Percentiles rank a stretch among this genome's conserved stretches.
phyloP scores from a whole-genome alignment of 2,797 vertebrate genomes.

The Bucorvus abyssinicus region DNA sequence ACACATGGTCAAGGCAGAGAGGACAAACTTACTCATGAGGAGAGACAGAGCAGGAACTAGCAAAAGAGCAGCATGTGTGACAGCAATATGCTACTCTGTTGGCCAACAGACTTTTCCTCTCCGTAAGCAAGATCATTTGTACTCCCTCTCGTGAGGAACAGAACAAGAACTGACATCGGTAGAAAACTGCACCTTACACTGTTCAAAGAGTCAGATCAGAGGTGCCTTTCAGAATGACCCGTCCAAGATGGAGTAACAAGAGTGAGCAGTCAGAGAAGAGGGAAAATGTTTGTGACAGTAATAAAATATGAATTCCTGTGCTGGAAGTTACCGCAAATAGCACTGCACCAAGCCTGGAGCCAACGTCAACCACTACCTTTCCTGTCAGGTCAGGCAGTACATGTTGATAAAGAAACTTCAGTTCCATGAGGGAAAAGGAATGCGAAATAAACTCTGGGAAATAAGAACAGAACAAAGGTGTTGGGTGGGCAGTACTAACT shows the following conservation, averaged over 20 bases:
- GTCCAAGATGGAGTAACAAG: conserved; percentile 39
- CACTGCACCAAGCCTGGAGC: conserved; percentile 91
- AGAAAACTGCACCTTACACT: background rate
- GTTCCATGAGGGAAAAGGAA: conserved; percentile 89
- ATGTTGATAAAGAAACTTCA: conserved; percentile 89
- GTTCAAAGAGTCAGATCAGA: background rate
- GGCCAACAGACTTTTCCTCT: conserved; percentile 30
- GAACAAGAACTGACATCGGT: background rate
- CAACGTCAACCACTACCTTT: conserved; percentile 87
- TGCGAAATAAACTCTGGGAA: conserved; percentile 91
- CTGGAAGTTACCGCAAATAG: conserved; percentile 87
- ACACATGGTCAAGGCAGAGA: conserved; percentile 25
- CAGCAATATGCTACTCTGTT: conserved; percentile 36
- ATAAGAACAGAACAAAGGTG: conserved; percentile 64
- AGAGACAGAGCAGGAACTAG: conserved; percentile 10
- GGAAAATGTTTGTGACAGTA: conserved; percentile 64
- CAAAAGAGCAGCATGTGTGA: conserved; percentile 32
- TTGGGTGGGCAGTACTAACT: conserved; percentile 51
- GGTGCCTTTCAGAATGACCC: conserved; percentile 7
- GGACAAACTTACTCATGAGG: background rate
- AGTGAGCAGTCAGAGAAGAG: conserved; percentile 41
- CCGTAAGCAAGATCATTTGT: background rate
- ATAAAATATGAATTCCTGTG: conserved; percentile 62
- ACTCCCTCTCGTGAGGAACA: background rate
- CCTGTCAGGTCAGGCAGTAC: conserved; percentile 89